Evolutionary conservation across 1,140 invertebrate genomes (phyloP).

Genomic region (Drosophila arizonae): DNA sequence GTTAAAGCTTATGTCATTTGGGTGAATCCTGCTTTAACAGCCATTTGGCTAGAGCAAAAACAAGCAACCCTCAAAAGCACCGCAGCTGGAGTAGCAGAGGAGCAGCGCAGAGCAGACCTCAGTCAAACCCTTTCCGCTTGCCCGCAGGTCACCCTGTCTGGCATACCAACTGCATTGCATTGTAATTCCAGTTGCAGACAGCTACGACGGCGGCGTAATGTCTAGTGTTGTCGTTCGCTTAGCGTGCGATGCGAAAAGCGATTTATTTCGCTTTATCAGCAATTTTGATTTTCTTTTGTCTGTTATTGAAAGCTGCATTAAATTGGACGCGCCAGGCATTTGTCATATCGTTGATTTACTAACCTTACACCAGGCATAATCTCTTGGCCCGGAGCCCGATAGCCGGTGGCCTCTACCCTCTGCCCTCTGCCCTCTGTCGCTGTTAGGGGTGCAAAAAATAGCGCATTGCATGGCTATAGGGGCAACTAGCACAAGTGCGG

Average conservation of each 20-base stretch:
- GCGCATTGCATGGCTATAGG: conserved; percentile 17
- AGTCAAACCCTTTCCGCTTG: conserved; percentile 1
- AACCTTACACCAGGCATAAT: conserved; percentile 71
- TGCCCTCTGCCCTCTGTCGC: neutral
- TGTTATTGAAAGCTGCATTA: conserved; percentile 50
- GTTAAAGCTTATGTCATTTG: conserved; percentile 30
- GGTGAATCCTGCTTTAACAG: neutral
- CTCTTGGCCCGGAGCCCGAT: conserved; percentile 43
- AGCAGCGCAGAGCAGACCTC: conserved; percentile 2
- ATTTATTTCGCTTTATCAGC: conserved; percentile 77
- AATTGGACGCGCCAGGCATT: conserved; percentile 50
- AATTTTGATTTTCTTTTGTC: conserved; percentile 62
- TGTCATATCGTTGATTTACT: conserved; percentile 79
- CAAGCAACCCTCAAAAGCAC: conserved; percentile 37
- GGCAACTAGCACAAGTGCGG: conserved; percentile 47
- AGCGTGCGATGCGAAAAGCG: conserved; percentile 54
- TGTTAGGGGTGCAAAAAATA: conserved; percentile 32
- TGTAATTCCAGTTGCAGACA: conserved; percentile 42
- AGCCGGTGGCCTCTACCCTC: too few relatives aligned
- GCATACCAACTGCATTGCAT: conserved; percentile 24
- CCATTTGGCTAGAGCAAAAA: conserved; percentile 7
- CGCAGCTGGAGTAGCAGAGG: neutral
- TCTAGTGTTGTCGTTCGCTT: conserved; percentile 36
- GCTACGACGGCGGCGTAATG: conserved; percentile 51
- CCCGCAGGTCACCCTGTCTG: conserved; percentile 3